Conservation (phyloP, 2,888 invertebrate genomes). For the Rosalia funebris region DNA sequence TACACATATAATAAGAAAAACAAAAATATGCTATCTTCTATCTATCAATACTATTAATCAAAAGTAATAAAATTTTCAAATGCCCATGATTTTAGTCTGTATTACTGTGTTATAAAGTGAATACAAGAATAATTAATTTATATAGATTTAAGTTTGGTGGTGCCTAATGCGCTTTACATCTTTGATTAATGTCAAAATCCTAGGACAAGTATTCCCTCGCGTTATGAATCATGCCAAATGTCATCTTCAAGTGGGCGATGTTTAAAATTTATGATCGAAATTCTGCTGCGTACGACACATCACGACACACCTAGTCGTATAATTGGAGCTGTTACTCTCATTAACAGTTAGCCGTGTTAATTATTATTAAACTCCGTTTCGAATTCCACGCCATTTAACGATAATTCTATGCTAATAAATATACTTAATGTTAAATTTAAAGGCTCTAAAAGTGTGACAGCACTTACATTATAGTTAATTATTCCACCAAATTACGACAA, state of each 20-base stretch:
- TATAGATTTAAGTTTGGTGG: too few relatives aligned
- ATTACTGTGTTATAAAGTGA: too few relatives aligned
- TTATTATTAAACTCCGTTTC: conserved; percentile 47
- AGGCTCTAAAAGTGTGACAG: conserved; percentile 38
- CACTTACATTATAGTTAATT: conserved; percentile 34
- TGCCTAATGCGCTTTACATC: too few relatives aligned
- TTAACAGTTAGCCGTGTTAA: conserved; percentile 38
- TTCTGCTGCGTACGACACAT: conserved; percentile 9
- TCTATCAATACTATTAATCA: too few relatives aligned
- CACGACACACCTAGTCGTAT: conserved; percentile 5
- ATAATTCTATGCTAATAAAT: conserved; percentile 51
- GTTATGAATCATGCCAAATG: conserved; percentile 12
- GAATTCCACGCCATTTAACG: conserved; percentile 50
- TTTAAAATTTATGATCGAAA: conserved; percentile 2
- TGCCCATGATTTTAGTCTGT: too few relatives aligned
- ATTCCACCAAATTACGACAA: conserved; percentile 28
- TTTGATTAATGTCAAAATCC: conserved; percentile 4
- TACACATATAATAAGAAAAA: too few relatives aligned
- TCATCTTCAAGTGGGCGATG: conserved; percentile 9
- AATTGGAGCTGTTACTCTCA: conserved; percentile 10
- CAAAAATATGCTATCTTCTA: too few relatives aligned
- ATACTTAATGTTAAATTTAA: conserved; percentile 44
- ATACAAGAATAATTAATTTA: too few relatives aligned
- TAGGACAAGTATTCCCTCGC: neutral
- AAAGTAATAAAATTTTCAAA: too few relatives aligned